Percentiles rank a stretch among this genome's conserved stretches.
phyloP scores from a whole-genome alignment of 2,888 invertebrate genomes.

The Lasius fuliginosus region DNA sequence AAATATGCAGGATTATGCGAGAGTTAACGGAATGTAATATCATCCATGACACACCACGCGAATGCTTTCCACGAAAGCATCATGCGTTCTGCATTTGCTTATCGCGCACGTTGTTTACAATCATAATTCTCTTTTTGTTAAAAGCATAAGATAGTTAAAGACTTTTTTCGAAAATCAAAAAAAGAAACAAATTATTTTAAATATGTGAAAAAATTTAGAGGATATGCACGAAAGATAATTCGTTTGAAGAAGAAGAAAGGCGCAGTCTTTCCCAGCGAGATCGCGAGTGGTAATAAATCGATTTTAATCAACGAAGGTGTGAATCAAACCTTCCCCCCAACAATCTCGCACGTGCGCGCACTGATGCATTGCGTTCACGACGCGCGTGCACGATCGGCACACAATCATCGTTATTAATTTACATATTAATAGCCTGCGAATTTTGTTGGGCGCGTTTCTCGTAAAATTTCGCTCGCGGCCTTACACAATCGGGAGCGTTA shows the following conservation, averaged over 20 bases:
- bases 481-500: constrained; percentile 33
- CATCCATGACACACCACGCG: constrained; percentile 12
- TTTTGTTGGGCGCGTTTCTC: background rate
- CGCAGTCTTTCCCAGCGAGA: background rate
- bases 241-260: background rate
- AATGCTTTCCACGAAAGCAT: constrained; percentile 3
- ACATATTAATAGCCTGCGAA: constrained; percentile 63
- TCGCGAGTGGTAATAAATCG: constrained; percentile 49
- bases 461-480: constrained; percentile 35
- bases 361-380: background rate
- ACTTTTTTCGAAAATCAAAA: background rate
- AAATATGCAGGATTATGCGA: constrained; percentile 40
- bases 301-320: constrained; percentile 43
- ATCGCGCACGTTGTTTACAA: background rate
- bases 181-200: background rate
- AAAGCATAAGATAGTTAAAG: background rate
- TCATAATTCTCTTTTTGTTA: background rate
- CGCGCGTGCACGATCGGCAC: constrained; percentile 12
- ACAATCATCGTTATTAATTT: constrained; percentile 67
- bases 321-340: constrained; percentile 33
- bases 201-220: background rate
- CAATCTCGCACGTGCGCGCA: constrained; percentile 47
- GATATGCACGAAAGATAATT: background rate
- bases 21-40: constrained; percentile 36
- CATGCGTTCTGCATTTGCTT: background rate